A percentile compares a stretch with the other conserved stretches of the same genome.
Conservation (phyloP, 2,888 invertebrate genomes). For the Torymus tubicola region DNA sequence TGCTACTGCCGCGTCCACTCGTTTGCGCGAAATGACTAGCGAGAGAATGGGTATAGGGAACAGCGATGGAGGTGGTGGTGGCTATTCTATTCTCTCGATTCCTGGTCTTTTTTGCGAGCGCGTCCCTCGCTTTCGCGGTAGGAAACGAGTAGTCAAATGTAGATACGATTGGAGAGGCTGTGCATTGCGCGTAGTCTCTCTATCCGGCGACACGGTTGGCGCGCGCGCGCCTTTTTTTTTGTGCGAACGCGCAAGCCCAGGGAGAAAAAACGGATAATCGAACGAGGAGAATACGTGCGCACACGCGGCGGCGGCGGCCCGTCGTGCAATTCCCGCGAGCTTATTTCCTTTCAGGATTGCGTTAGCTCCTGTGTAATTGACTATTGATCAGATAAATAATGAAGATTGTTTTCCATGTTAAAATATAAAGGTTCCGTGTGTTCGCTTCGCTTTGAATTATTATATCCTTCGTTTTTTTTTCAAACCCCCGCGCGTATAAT, state of each 20-base stretch:
- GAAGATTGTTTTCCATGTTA: neutral
- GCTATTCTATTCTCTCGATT: conserved; percentile 21
- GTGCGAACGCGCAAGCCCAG: neutral
- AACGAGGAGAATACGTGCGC: neutral
- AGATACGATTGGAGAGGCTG: conserved; percentile 24
- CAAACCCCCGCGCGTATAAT: too few species aligned
- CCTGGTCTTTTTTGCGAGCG: neutral
- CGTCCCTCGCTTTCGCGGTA: neutral
- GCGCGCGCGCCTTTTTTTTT: neutral
- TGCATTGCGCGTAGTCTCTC: neutral
- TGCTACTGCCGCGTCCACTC: neutral
- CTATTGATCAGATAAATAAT: conserved; percentile 22
- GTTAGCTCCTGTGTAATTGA: conserved; percentile 19
- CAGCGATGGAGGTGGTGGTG: neutral
- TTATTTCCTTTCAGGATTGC: conserved; percentile 29
- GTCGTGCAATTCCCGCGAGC: conserved; percentile 1
- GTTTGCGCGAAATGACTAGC: conserved; percentile 39
- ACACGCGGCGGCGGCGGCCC: neutral
- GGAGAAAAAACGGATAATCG: conserved; percentile 26
- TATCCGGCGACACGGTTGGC: neutral
- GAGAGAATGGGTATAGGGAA: neutral
- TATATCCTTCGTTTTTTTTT: too few species aligned
- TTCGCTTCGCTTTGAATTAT: too few species aligned
- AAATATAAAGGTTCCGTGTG: too few species aligned
- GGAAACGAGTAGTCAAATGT: conserved; percentile 38